Evolutionary conservation across 2,888 invertebrate genomes (phyloP).

Genomic region (Habroteleia sp.): DNA sequence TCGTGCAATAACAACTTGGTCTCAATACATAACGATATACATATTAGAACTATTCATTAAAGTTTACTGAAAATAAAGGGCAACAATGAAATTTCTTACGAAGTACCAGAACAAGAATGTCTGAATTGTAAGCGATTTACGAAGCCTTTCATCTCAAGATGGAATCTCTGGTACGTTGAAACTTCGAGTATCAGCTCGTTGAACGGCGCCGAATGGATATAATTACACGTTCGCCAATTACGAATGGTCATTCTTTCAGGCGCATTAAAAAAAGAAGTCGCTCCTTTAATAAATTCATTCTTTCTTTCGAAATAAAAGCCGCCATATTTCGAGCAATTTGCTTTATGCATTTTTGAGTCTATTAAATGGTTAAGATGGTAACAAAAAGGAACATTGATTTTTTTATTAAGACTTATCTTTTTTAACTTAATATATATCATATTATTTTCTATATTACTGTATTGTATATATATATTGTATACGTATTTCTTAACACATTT

Average conservation of each 20-base stretch:
- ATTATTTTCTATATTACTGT: too few species aligned
- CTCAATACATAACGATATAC: slow-evolving; percentile 35
- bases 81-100: slow-evolving; percentile 57
- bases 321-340: slow-evolving; percentile 32
- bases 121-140: slow-evolving; percentile 63
- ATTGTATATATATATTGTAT: too few species aligned
- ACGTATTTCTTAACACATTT: too few species aligned
- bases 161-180: slow-evolving; percentile 65
- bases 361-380: background rate
- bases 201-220: slow-evolving; percentile 65
- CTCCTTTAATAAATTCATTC: slow-evolving; percentile 59
- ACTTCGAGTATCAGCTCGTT: slow-evolving; percentile 65
- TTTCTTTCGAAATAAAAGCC: slow-evolving; percentile 27
- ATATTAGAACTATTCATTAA: slow-evolving; percentile 46
- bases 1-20: too few species aligned
- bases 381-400: background rate
- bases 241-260: slow-evolving; percentile 59
- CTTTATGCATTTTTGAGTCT: slow-evolving; percentile 14
- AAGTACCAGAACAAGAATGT: slow-evolving; percentile 58
- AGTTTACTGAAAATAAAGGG: slow-evolving; percentile 58
- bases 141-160: slow-evolving; percentile 63
- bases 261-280: slow-evolving; percentile 48
- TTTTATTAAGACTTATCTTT: background rate
- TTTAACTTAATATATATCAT: too few species aligned
- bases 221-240: slow-evolving; percentile 65